These are phyloP conservation scores for Megalops cyprinoides DNA, from an alignment of 2,797 vertebrate genomes.

Conservation along the genomic window DNA sequence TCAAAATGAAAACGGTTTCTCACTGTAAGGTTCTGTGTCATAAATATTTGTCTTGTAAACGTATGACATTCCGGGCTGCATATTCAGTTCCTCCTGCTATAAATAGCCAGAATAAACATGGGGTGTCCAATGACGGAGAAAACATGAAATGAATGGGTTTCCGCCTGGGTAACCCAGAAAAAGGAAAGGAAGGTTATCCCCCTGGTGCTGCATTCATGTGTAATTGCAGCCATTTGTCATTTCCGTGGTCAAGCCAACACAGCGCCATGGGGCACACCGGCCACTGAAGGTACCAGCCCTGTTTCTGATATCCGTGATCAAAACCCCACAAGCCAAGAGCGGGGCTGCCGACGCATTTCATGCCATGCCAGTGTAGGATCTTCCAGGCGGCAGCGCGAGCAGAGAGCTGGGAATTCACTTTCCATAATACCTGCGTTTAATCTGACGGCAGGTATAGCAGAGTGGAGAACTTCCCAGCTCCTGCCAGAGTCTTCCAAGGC, in stretches of 20 bases:
- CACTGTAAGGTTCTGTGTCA: slow-evolving; percentile 7
- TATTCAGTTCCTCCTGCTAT: slow-evolving; percentile 33
- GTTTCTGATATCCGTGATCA: not conserved
- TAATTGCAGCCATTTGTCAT: slow-evolving; percentile 15
- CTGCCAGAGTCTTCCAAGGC: not conserved
- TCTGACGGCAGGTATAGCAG: not conserved
- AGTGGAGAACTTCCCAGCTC: not conserved
- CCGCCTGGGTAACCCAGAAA: slow-evolving; percentile 18
- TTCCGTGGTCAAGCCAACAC: not conserved
- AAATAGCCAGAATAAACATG: slow-evolving; percentile 54
- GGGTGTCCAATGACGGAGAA: slow-evolving; percentile 32
- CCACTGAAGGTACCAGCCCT: not conserved
- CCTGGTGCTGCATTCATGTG: slow-evolving; percentile 19
- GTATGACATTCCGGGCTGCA: slow-evolving; percentile 43
- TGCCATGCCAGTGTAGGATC: not conserved
- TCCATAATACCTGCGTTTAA: not conserved
- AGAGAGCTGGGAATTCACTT: not conserved
- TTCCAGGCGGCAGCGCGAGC: not conserved
- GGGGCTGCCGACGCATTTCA: not conserved
- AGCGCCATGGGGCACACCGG: not conserved
- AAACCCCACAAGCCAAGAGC: not conserved
- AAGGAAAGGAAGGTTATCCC: slow-evolving; percentile 19
- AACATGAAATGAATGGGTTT: slow-evolving; percentile 48
- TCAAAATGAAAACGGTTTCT: not conserved
- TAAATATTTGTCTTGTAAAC: slow-evolving; percentile 50